Percentiles rank a stretch among this genome's conserved stretches.
phyloP scores from a whole-genome alignment of 2,888 invertebrate genomes.

The Ormyrus nitidulus region DNA sequence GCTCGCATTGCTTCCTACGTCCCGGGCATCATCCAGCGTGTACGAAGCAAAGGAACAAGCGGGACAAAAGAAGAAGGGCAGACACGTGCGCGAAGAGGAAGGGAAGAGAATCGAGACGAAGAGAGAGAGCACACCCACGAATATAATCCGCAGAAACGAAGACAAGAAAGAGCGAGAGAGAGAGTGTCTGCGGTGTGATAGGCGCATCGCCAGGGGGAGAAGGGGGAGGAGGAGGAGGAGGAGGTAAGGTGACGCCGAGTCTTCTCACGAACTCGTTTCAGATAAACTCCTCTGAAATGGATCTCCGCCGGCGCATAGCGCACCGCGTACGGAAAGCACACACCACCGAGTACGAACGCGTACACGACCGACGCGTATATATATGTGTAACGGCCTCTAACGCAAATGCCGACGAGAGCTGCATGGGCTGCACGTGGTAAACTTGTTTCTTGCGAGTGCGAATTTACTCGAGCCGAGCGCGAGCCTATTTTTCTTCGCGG shows the following conservation, averaged over 20 bases:
- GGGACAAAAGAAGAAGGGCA: neutral
- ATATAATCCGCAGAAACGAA: constrained; percentile 15
- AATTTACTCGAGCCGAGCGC: neutral
- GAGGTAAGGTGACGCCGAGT: constrained; percentile 62
- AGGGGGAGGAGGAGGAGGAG: neutral
- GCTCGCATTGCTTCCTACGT: neutral
- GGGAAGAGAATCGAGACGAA: constrained; percentile 7
- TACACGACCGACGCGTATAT: neutral
- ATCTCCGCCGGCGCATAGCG: constrained; percentile 58
- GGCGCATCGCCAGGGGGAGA: neutral
- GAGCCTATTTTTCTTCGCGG: no score
- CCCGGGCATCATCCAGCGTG: neutral
- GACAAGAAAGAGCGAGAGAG: neutral
- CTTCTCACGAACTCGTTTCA: constrained; percentile 64
- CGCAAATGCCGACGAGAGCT: no score
- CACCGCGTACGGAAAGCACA: constrained; percentile 24
- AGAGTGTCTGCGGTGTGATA: neutral
- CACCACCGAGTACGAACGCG: neutral
- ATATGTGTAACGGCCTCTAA: no score
- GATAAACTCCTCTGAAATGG: constrained; percentile 66
- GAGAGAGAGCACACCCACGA: constrained; percentile 39
- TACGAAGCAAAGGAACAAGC: neutral
- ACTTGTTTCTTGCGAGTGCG: neutral
- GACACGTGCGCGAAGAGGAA: neutral
- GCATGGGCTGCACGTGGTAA: neutral